Base-by-base conservation (phyloP, 2,797 vertebrate genomes). In the Allobates femoralis region DNA sequence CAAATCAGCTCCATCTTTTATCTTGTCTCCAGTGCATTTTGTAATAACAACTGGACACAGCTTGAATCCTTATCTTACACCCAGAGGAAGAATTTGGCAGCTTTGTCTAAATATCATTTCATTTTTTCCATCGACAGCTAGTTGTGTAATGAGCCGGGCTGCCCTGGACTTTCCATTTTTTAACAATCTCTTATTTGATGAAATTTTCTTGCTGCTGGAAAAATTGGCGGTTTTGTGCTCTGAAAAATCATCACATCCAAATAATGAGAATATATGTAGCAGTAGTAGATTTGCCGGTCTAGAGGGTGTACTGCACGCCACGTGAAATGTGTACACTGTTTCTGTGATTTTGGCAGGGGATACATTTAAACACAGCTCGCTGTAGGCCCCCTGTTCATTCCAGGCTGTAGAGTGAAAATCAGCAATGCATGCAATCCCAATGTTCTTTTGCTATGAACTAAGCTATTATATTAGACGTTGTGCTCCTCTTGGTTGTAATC, bases 51-150 rank as follows among this genome's bases (percentile, higher is more conserved):
- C 56, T 51, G 56, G 71, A 83, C 81, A 62, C 81, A 79, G 86
- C 81, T 87, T 87, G 81, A 84, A 50, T 84, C 60, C 71, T 84
- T 87, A 83, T 84, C 76, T 73, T 75, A 80, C 66, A 84, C 75
- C 81, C 66, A 84, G 21, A 84, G 81, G 66, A 84, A 79, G 56
- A 34, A 75, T 58, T 79, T 87, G 86, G 81, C 76, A 79, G 67
- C 53, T 74, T 26, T 51, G 28, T 26, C 66, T 74, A 46, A 55
- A 87, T 64, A 55, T 84, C 21, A 26, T 83, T 87, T 78, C 21
- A 78, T 60, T 79, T 73, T 83, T 73, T 51, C 75, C 75, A 84
- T 79, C 67, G 53, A 21, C 41, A 50, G 41, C 30, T 75, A 53
- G 19, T 58, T 30, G n/a, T 16, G 5, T 55, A 75, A 56, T 82